Evolutionary conservation across 2,888 invertebrate genomes (phyloP).

Genomic region (Aphidius colemani): DNA sequence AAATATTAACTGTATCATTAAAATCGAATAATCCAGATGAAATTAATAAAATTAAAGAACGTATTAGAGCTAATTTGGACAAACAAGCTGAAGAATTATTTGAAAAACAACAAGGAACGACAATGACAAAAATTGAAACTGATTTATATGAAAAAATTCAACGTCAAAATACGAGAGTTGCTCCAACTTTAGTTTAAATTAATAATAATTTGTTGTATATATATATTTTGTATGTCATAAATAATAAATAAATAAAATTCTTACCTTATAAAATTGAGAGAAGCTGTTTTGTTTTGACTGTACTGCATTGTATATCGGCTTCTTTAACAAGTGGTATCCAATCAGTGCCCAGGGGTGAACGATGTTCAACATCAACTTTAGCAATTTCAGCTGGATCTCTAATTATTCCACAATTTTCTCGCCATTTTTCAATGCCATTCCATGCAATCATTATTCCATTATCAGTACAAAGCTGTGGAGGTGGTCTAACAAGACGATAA

Average conservation of each 20-base stretch:
- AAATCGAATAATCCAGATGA: slow-evolving; percentile 65
- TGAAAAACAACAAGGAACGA: slow-evolving; percentile 53
- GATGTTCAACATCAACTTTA: slow-evolving; percentile 66
- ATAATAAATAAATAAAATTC: slow-evolving; percentile 2
- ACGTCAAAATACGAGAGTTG: slow-evolving; percentile 31
- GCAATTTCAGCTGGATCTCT: slow-evolving; percentile 63
- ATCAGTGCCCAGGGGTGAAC: slow-evolving; percentile 68
- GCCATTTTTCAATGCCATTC: slow-evolving; percentile 88
- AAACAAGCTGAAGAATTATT: slow-evolving; percentile 64
- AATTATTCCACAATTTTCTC: slow-evolving; percentile 60
- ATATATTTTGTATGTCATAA: not conserved
- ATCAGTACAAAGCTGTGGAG: slow-evolving; percentile 88
- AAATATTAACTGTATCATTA: slow-evolving; percentile 75
- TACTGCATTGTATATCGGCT: slow-evolving; percentile 65
- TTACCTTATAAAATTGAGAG: slow-evolving; percentile 14
- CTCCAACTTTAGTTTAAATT: slow-evolving; percentile 44
- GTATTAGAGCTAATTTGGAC: slow-evolving; percentile 71
- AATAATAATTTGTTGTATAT: slow-evolving; percentile 5
- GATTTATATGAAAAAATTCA: slow-evolving; percentile 61
- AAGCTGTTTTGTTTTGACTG: slow-evolving; percentile 54
- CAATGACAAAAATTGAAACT: slow-evolving; percentile 49
- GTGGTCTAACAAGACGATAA: slow-evolving; percentile 76
- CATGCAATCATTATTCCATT: slow-evolving; percentile 99
- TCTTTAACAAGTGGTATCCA: slow-evolving; percentile 65
- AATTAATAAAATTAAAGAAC: slow-evolving; percentile 67